phyloP scores from a whole-genome alignment of 1,140 invertebrate genomes.

The Nasonia giraulti region DNA sequence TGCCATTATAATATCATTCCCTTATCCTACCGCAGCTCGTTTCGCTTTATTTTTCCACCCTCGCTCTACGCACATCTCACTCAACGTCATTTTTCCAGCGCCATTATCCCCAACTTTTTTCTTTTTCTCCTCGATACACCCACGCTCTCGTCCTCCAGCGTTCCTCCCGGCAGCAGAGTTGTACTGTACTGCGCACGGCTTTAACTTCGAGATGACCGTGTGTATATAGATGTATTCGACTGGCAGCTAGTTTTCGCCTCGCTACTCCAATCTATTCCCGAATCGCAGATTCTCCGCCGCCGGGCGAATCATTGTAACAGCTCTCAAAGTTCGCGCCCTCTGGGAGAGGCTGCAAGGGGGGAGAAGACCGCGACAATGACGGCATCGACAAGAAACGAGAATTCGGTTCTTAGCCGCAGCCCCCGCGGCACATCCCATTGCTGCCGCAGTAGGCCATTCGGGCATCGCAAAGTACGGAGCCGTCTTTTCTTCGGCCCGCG shows the following conservation, averaged over 20 bases:
- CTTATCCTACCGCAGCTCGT: too few species aligned
- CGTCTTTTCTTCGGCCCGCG: neutral
- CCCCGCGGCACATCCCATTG: neutral
- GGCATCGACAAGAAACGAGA: neutral
- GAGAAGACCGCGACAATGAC: neutral
- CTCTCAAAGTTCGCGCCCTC: neutral
- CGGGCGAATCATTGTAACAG: conserved; percentile 13
- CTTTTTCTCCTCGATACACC: neutral
- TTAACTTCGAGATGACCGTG: neutral
- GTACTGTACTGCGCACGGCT: neutral
- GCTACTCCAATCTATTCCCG: neutral
- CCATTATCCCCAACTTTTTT: too few species aligned
- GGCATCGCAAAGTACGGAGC: neutral
- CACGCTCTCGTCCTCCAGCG: neutral
- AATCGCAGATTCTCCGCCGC: neutral
- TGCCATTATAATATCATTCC: too few species aligned
- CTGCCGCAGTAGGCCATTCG: neutral
- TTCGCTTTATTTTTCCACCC: too few species aligned
- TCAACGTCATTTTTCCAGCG: too few species aligned
- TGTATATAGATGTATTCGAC: neutral
- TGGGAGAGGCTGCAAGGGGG: neutral
- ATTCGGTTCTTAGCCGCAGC: conserved; percentile 9
- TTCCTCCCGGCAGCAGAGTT: neutral
- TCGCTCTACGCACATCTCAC: too few species aligned
- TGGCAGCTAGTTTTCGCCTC: neutral